phyloP scores from a whole-genome alignment of 2,113 vertebrate species.

The Pyrgilauda ruficollis region DNA sequence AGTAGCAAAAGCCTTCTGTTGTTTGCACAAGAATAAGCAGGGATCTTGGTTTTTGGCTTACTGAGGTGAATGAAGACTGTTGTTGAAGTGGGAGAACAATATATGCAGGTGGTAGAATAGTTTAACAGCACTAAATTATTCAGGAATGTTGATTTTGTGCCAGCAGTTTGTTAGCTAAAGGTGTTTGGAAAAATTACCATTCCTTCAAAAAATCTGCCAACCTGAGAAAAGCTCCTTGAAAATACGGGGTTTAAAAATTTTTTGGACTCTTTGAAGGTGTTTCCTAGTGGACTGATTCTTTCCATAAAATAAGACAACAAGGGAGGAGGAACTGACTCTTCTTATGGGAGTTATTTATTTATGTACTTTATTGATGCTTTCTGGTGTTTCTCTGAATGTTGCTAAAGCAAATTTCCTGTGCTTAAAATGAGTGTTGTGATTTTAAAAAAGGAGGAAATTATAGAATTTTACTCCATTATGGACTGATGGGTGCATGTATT shows the following conservation, averaged over 20 bases:
- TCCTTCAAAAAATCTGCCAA: background rate
- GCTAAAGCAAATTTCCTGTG: background rate
- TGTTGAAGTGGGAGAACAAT: background rate
- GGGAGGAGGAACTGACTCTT: background rate
- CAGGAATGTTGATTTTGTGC: background rate
- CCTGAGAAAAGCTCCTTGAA: background rate
- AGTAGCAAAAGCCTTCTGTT: background rate
- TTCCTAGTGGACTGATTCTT: background rate
- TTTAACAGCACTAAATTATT: background rate
- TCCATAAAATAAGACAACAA: background rate
- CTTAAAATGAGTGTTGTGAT: background rate
- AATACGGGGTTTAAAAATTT: accelerated
- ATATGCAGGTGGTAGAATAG: background rate
- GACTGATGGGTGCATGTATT: background rate
- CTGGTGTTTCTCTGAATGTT: background rate
- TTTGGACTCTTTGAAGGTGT: background rate
- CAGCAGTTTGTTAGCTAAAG: background rate
- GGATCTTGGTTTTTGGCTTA: background rate
- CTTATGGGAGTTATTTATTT: background rate
- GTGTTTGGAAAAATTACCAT: background rate
- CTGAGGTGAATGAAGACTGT: background rate
- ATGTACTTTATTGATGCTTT: background rate
- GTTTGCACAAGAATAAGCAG: background rate
- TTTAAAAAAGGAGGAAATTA: too few relatives aligned
- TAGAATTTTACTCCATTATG: background rate